These are phyloP conservation scores for Nephrotoma guestfalica DNA, from an alignment of 2,888 invertebrate species.

Conservation along the genomic window DNA sequence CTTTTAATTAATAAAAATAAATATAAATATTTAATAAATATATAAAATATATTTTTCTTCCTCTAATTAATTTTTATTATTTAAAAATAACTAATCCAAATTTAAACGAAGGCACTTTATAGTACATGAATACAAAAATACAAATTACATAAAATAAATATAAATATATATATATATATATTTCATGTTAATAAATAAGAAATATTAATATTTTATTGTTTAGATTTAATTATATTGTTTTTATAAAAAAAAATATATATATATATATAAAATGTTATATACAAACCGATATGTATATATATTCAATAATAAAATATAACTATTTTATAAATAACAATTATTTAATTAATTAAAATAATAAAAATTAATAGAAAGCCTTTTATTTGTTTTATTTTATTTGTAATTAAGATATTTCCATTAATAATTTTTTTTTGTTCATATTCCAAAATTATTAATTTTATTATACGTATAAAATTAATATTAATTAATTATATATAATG, in stretches of 20 bases:
- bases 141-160: neutral
- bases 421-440: neutral
- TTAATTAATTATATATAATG: neutral
- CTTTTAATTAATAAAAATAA: neutral
- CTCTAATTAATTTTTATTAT: neutral
- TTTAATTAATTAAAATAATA: neutral
- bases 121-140: neutral
- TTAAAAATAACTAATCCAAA: neutral
- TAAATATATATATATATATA: neutral
- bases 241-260: neutral
- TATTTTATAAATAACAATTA: neutral
- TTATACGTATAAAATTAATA: neutral
- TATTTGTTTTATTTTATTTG: neutral
- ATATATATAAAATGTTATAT: neutral
- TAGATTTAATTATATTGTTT: neutral
- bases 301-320: neutral
- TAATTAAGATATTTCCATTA: neutral
- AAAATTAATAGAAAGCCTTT: neutral
- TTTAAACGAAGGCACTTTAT: neutral
- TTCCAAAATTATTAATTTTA: neutral
- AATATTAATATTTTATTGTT: neutral
- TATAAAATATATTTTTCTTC: neutral
- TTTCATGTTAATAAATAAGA: neutral
- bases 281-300: neutral
- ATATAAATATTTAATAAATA: neutral